Percentiles rank a stretch among this genome's conserved stretches.
Evolutionary conservation across 2,797 vertebrate species (phyloP).

Genomic region (Antennarius maculatus): DNA sequence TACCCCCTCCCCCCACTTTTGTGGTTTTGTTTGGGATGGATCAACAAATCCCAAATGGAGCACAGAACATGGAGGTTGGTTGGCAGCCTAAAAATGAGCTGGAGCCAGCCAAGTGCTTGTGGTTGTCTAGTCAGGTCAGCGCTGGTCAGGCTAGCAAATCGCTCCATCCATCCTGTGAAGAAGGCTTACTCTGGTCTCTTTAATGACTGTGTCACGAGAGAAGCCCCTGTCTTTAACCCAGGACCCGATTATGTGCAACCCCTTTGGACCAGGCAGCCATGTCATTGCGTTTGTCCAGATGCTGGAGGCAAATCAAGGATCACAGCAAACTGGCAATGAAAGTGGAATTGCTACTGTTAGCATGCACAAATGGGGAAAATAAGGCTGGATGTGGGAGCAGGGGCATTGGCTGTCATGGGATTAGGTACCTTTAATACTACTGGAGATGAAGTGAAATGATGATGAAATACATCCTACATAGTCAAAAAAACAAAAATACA

Average conservation of each 20-base stretch:
- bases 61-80: conserved; percentile 74
- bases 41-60: conserved; percentile 77
- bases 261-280: conserved; percentile 36
- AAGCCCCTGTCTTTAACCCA: conserved; percentile 46
- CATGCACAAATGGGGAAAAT: conserved; percentile 47
- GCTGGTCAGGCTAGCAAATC: conserved; percentile 61
- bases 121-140: conserved; percentile 76
- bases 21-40: conserved; percentile 78
- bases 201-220: conserved; percentile 52
- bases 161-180: conserved; percentile 54
- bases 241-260: conserved; percentile 32
- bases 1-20: conserved; percentile 62
- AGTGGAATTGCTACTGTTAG: conserved; percentile 47
- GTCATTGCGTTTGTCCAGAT: conserved; percentile 34
- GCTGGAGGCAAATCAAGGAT: conserved; percentile 46
- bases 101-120: conserved; percentile 76
- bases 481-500: conserved; percentile 12
- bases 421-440: conserved; percentile 15
- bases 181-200: conserved; percentile 45
- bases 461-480: conserved; percentile 39
- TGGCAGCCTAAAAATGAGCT: conserved; percentile 56
- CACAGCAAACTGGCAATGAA: conserved; percentile 48
- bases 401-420: conserved; percentile 28
- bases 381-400: conserved; percentile 36
- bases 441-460: conserved; percentile 30